These are phyloP conservation scores for Cynocephalus volans DNA, from an alignment of 2,113 vertebrate genomes.

Conservation along the genomic window DNA sequence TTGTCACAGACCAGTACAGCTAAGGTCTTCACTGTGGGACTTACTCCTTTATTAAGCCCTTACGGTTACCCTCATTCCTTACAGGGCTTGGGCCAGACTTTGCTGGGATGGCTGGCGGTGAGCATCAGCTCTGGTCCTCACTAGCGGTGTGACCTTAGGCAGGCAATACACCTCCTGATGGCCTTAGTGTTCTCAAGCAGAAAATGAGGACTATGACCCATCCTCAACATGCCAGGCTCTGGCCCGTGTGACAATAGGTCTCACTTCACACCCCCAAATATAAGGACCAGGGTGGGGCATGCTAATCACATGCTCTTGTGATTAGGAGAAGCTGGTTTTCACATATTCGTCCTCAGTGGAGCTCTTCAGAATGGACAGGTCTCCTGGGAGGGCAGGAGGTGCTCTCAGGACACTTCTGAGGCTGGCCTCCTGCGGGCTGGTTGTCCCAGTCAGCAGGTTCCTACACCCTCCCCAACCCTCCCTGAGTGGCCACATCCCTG, in stretches of 20 bases:
- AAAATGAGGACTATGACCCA: background rate
- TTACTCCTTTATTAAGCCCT: background rate
- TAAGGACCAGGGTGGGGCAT: background rate
- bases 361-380: background rate
- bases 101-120: accelerated
- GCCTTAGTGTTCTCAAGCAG: background rate
- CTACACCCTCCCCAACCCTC: background rate
- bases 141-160: background rate
- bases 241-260: background rate
- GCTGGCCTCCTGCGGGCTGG: background rate
- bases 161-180: background rate
- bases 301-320: background rate
- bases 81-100: background rate
- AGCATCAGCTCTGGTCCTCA: background rate
- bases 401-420: background rate
- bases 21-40: background rate
- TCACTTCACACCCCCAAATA: background rate
- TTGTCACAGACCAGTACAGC: background rate
- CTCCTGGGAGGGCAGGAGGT: background rate
- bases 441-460: background rate
- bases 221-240: background rate
- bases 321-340: background rate
- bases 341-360: background rate
- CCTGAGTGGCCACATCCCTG: background rate
- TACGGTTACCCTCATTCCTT: background rate